A percentile compares a stretch with the other conserved stretches of the same genome.
Evolutionary conservation across 2,797 vertebrate species (phyloP).

Genomic region (Chelon auratus): DNA sequence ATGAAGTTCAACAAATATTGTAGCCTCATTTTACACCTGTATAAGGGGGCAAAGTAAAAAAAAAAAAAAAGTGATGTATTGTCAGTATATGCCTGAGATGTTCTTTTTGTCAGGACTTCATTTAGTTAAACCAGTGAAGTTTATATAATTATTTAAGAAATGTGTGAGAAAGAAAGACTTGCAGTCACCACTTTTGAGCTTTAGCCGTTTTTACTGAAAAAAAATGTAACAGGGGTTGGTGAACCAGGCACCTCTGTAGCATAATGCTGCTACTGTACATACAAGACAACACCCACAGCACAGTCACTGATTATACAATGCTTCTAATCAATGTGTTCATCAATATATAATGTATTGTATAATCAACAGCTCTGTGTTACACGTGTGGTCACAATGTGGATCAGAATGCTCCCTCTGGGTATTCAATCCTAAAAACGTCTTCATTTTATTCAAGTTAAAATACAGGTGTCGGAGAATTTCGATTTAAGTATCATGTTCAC

Average conservation of each 20-base stretch:
- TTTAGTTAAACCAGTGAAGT: too few species aligned
- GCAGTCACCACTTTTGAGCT: conserved; percentile 21
- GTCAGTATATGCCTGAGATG: too few species aligned
- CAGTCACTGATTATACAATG: conserved; percentile 63
- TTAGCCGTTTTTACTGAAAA: conserved; percentile 67
- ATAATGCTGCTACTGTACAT: conserved; percentile 56
- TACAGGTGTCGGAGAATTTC: background rate
- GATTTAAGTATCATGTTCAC: background rate
- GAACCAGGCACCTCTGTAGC: conserved; percentile 66
- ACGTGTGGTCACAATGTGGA: conserved; percentile 18
- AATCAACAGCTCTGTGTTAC: conserved; percentile 49
- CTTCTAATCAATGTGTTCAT: conserved; percentile 58
- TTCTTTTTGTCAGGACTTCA: too few species aligned
- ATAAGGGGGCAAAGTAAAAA: too few species aligned
- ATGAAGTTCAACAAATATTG: too few species aligned
- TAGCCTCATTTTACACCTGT: too few species aligned
- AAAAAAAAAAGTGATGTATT: too few species aligned
- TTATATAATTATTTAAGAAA: too few species aligned
- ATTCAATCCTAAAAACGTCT: background rate
- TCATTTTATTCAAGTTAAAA: background rate
- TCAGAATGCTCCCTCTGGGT: conserved; percentile 6
- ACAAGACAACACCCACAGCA: conserved; percentile 68
- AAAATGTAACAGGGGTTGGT: conserved; percentile 58
- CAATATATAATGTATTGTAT: conserved; percentile 48
- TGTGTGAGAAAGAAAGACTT: too few species aligned